Conservation (phyloP, 2,888 invertebrate species). For the Synanthedon andrenaeformis region DNA sequence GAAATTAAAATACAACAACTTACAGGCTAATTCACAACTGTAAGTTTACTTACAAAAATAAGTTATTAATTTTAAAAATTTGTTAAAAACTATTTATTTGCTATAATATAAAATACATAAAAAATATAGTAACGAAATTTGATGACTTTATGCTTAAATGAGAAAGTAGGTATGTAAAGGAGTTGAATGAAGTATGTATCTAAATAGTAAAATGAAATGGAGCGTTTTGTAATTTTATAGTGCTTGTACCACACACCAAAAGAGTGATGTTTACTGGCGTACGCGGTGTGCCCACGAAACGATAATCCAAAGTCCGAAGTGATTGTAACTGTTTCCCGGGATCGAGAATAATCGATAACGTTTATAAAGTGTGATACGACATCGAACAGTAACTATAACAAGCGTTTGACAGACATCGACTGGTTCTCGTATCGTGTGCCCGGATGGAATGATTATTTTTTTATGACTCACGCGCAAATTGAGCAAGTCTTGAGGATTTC, state of each 20-base stretch:
- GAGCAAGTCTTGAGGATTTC: neutral
- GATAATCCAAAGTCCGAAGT: slow-evolving; percentile 28
- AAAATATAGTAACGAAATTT: too few species aligned
- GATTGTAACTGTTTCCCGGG: slow-evolving; percentile 57
- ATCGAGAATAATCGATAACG: slow-evolving; percentile 41
- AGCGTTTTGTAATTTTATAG: neutral
- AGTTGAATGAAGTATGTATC: neutral
- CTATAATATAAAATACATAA: too few species aligned
- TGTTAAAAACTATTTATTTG: too few species aligned
- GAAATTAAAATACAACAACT: too few species aligned
- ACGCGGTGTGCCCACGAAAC: slow-evolving; percentile 20
- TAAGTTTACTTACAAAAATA: too few species aligned
- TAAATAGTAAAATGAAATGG: neutral
- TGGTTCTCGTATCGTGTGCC: neutral
- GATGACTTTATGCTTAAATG: too few species aligned
- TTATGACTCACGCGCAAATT: neutral
- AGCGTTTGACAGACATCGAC: slow-evolving; percentile 3
- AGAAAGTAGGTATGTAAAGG: too few species aligned
- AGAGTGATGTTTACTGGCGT: slow-evolving; percentile 36
- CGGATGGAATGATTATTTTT: neutral
- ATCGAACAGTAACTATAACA: slow-evolving; percentile 26
- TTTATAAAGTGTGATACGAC: slow-evolving; percentile 51
- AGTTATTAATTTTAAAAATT: too few species aligned
- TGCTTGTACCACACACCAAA: slow-evolving; percentile 30
- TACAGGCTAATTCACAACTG: too few species aligned